These are phyloP conservation scores for Meteorus colon DNA, from an alignment of 2,888 invertebrate species.

Conservation along the genomic window DNA sequence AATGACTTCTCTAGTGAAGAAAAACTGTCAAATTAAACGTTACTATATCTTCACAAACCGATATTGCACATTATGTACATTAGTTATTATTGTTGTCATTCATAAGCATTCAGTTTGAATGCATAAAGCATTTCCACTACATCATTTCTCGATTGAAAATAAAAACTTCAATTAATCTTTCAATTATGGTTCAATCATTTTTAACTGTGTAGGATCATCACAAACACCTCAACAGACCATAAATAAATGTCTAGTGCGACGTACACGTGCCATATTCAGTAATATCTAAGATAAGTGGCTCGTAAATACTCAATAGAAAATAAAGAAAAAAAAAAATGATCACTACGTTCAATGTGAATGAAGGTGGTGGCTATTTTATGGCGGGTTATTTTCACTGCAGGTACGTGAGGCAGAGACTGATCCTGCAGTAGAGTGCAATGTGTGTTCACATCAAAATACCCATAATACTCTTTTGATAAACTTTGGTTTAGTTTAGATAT, in stretches of 20 bases:
- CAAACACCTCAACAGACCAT: too few relatives aligned
- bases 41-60: too few relatives aligned
- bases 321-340: background rate
- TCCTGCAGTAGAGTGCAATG: conserved; percentile 16
- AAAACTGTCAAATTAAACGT: too few relatives aligned
- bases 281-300: background rate
- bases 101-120: too few relatives aligned
- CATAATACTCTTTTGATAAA: background rate
- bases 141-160: too few relatives aligned
- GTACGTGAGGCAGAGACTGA: background rate
- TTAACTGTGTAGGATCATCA: too few relatives aligned
- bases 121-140: too few relatives aligned
- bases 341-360: background rate
- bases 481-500: background rate
- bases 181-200: too few relatives aligned
- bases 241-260: too few relatives aligned
- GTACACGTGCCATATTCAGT: background rate
- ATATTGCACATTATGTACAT: too few relatives aligned
- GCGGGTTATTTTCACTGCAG: background rate
- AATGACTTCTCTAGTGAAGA: background rate
- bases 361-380: background rate
- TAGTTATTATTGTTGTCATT: too few relatives aligned
- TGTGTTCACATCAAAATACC: background rate
- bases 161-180: too few relatives aligned
- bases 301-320: background rate